Evolutionary conservation across 2,888 invertebrate species (phyloP).

Genomic region (Eupithecia vulgata): DNA sequence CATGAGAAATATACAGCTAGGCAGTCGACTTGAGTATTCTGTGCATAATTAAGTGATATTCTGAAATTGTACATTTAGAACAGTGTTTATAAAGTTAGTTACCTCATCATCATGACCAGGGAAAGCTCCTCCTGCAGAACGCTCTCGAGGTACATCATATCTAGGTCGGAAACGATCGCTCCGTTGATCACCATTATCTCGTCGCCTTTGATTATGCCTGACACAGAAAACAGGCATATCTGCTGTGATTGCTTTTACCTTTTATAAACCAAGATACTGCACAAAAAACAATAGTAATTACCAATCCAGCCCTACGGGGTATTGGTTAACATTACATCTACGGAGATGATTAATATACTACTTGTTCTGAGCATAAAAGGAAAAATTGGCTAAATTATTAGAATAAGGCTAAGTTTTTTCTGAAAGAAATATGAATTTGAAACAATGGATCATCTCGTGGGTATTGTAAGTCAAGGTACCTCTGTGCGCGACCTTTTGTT

Average conservation of each 20-base stretch:
- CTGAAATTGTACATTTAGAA: constrained; percentile 4
- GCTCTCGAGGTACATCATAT: constrained; percentile 99
- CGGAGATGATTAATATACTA: constrained; percentile 38
- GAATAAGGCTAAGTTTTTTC: not conserved
- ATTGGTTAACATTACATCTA: constrained; percentile 40
- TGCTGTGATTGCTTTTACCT: constrained; percentile 59
- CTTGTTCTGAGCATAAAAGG: constrained; percentile 33
- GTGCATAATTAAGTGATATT: constrained; percentile 30
- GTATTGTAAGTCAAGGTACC: constrained; percentile 6
- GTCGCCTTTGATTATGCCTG: constrained; percentile 98
- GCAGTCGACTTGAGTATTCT: constrained; percentile 37
- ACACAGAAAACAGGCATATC: constrained; percentile 66
- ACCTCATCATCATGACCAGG: constrained; percentile 98
- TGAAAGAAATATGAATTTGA: not conserved
- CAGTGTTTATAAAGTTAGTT: constrained; percentile 35
- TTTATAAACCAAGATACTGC: constrained; percentile 49
- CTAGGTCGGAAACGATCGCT: constrained; percentile 98
- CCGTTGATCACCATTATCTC: constrained; percentile 99
- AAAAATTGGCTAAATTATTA: not conserved
- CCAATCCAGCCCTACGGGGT: constrained; percentile 41
- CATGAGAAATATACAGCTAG: constrained; percentile 47
- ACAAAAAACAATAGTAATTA: constrained; percentile 48
- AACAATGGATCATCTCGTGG: not conserved
- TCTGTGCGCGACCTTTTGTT: constrained; percentile 22
- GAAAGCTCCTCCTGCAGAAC: constrained; percentile 97